A percentile compares a stretch with the other conserved stretches of the same genome.
phyloP scores from a whole-genome alignment of 1,140 invertebrate genomes.

The Drosophila mauritiana region DNA sequence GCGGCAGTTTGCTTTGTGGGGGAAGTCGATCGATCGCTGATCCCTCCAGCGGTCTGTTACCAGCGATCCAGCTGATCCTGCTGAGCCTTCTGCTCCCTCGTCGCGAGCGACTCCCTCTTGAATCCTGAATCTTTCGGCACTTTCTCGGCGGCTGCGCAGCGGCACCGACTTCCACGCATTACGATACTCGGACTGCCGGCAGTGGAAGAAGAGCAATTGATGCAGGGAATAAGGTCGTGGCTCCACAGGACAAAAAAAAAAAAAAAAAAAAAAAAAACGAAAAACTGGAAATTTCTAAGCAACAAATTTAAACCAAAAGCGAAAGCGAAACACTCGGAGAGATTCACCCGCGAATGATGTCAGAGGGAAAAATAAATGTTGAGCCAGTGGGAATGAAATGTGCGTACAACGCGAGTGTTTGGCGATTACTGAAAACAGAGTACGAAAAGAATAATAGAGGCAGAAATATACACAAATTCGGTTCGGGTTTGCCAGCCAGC shows the following conservation, averaged over 20 bases:
- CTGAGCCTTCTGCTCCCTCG: background rate
- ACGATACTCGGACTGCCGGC: slow-evolving; percentile 14
- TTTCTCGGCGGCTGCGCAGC: slow-evolving; percentile 32
- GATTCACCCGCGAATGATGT: slow-evolving; percentile 36
- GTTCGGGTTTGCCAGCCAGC: slow-evolving; percentile 22
- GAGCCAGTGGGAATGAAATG: slow-evolving; percentile 55
- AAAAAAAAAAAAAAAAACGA: background rate
- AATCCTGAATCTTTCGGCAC: slow-evolving; percentile 14
- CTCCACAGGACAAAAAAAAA: slow-evolving; percentile 6
- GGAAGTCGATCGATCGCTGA: slow-evolving; percentile 22
- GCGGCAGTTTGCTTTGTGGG: slow-evolving; percentile 1
- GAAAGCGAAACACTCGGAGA: slow-evolving; percentile 12
- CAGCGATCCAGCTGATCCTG: background rate
- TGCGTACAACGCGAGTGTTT: slow-evolving; percentile 74
- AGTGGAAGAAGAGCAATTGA: slow-evolving; percentile 7
- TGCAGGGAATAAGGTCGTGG: slow-evolving; percentile 1
- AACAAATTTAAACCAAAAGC: slow-evolving; percentile 15
- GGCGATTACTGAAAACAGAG: slow-evolving; percentile 70
- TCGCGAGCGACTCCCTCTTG: slow-evolving; percentile 8
- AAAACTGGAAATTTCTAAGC: background rate
- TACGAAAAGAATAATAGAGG: slow-evolving; percentile 32
- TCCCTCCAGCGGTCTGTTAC: background rate
- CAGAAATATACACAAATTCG: slow-evolving; percentile 31
- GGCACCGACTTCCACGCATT: slow-evolving; percentile 21
- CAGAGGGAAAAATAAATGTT: slow-evolving; percentile 32